Percentiles rank a stretch among this genome's conserved stretches.
Evolutionary conservation across 2,888 invertebrate genomes (phyloP).

Genomic region (Deilephila porcellus): DNA sequence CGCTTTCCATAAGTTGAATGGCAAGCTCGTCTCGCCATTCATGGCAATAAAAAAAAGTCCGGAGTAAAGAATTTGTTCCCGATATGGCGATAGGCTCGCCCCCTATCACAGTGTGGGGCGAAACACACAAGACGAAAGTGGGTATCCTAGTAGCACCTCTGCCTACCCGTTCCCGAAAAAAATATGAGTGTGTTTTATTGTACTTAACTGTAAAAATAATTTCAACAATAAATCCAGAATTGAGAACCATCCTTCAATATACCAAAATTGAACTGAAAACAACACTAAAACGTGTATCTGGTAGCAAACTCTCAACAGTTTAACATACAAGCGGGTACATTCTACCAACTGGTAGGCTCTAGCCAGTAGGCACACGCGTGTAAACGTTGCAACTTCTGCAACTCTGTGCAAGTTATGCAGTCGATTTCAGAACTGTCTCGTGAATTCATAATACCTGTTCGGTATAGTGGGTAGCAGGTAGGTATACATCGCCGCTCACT

Average conservation of each 20-base stretch:
- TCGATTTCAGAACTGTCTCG: slow-evolving; percentile 31
- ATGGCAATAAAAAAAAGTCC: too few relatives aligned
- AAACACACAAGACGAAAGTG: too few relatives aligned
- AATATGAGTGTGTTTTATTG: too few relatives aligned
- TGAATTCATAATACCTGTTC: slow-evolving; percentile 22
- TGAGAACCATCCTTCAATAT: not conserved
- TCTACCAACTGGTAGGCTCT: slow-evolving; percentile 12
- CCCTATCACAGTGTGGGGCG: too few relatives aligned
- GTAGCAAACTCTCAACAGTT: not conserved
- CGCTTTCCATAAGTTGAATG: too few relatives aligned
- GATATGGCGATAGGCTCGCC: too few relatives aligned
- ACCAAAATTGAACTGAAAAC: not conserved
- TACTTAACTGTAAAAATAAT: too few relatives aligned
- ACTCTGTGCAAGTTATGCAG: slow-evolving; percentile 25
- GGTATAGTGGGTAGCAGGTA: not conserved
- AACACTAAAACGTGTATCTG: not conserved
- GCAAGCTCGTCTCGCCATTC: too few relatives aligned
- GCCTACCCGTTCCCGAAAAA: too few relatives aligned
- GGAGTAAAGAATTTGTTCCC: too few relatives aligned
- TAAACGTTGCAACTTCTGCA: slow-evolving; percentile 27
- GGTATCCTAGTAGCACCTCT: too few relatives aligned
- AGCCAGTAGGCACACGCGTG: slow-evolving; percentile 1
- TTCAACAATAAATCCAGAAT: not conserved
- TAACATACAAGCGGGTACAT: slow-evolving; percentile 11
- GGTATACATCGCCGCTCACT: not conserved